These are phyloP conservation scores for Chrosomus eos DNA, from an alignment of 2,797 vertebrate species.

Conservation along the genomic window DNA sequence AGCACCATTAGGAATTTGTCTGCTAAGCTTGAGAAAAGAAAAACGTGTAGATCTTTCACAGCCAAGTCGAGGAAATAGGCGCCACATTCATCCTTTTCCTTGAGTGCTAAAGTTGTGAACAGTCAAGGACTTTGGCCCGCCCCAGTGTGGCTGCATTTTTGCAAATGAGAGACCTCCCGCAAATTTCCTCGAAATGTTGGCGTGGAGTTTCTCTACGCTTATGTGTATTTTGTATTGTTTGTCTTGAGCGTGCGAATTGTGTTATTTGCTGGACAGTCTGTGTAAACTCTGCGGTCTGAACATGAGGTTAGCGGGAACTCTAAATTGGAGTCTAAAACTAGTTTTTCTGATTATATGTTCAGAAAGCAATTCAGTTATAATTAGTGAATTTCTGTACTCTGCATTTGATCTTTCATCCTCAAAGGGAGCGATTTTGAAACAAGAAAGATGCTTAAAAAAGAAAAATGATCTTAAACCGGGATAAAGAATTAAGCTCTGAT, in stretches of 20 bases:
- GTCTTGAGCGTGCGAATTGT: constrained; percentile 40
- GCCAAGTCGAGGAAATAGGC: constrained; percentile 1
- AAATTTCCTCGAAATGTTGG: constrained; percentile 59
- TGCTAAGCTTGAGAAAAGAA: background rate
- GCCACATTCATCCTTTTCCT: background rate
- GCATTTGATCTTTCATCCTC: background rate
- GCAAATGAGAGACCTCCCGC: constrained; percentile 27
- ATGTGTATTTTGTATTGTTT: constrained; percentile 55
- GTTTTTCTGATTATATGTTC: constrained; percentile 4
- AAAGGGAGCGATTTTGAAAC: constrained; percentile 14
- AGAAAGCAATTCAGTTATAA: constrained; percentile 13
- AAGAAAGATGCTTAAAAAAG: constrained; percentile 7
- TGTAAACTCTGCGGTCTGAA: constrained; percentile 59
- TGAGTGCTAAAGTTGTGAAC: constrained; percentile 8
- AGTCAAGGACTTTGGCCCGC: constrained; percentile 27
- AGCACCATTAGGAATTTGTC: constrained; percentile 1
- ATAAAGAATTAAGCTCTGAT: constrained; percentile 27
- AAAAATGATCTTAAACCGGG: background rate
- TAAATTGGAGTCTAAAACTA: constrained; percentile 10
- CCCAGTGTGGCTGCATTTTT: constrained; percentile 7
- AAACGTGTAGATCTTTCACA: background rate
- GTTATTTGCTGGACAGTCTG: constrained; percentile 63
- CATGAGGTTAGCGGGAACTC: constrained; percentile 40
- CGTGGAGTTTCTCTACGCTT: constrained; percentile 40
- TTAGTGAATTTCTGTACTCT: background rate